Evolutionary conservation across 2,113 vertebrate genomes (phyloP), one percentile per base, ranked within the genome.

Genomic region (Tetrax tetrax): DNA sequence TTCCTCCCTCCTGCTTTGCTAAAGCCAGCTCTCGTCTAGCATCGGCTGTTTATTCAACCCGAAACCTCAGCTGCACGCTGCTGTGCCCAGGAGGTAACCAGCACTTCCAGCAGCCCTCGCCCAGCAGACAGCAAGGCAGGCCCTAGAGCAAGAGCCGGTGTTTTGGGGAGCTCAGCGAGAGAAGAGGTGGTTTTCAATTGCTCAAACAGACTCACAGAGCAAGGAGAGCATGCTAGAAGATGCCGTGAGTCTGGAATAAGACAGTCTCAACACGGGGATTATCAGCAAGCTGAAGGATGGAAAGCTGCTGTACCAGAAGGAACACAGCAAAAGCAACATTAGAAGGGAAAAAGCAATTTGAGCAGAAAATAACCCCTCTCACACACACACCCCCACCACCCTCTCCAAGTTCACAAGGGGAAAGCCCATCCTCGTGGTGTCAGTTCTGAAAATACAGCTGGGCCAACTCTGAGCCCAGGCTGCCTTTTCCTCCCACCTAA

Each of bases 171-270:
- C 79, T 33, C 29, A 22, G 41, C 0, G 2, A 60, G 65, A 27
- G 22, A 12, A 28, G 50, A 63, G 13, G 27, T 6, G n/a, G 27
- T 19, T 50, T 65, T 51, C 41, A 88, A 70, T 19, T 4, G 8
- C 61, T 65, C 8, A 9, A 22, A 27, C 5, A 61, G 27, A 59
- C 25, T 59, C 0, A 0, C 0, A 6, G 27, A 9, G 54, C 12
- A 1, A 56, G 13, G 17, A 35, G 65, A 78, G 45, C 14, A 13
- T 4, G 23, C 20, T 4, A 2, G 2, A 48, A 41, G 41, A 24
- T 48, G 16, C 19, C 7, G 13, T 1, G 59, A 51, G 53, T 8
- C 64, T 2, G 12, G 61, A 38, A 18, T 12, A 65, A 51, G 35
- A 18, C 27, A 54, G 37, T 9, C 12, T 3, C 45, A 27, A 31